Base-by-base conservation (phyloP, 1,140 invertebrate genomes). In the Camponotus vicinus region DNA sequence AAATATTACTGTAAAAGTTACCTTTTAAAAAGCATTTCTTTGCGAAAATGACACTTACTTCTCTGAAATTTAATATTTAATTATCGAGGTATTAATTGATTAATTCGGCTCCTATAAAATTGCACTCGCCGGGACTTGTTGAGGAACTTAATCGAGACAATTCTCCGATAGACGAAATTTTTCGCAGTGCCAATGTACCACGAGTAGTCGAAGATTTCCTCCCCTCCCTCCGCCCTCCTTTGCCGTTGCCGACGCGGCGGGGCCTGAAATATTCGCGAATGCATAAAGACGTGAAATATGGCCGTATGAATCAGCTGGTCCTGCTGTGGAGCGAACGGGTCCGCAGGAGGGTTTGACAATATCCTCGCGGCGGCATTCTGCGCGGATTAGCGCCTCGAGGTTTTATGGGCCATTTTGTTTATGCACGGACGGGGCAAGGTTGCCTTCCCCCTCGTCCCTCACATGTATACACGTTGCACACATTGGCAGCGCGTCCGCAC, bases 381-480 rank as follows among this genome's bases (percentile, higher is more conserved):
- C 91, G 89, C 91, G 92, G 92, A 93, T 93, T 93, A 93, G 92
- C 92, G 92, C 91, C 91, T 92, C 87, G 87, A 91, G 90, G 82
- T 93, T 93, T 93, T 93, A 93, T 89, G 92, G 92, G 86, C 88
- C 91, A 92, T 93, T 93, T 93, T 93, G 92, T 93, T 93, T 93
- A 93, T 93, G 93, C 91, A 92, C 91, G 87, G 86, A 86, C 88
- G 57, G 90, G 89, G 92, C 92, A 92, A 91, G 91, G 91, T 92
- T 92, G 90, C 86, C 83, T 18, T 15, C 4, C 1, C 45, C 15
- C 13, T 3, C 45, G 0, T 3, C 78, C 86, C 75, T 64, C 63
- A 34, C 32, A 21, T 45, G 45, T 32, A 57, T 59, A 73, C 45
- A 57, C 52, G 64, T 27, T 37, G 49, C 34, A 15, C 49, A 21